A percentile compares a stretch with the other conserved stretches of the same genome.
Evolutionary conservation across 2,113 vertebrate species (phyloP).

Genomic region (Oceanodroma tethys): DNA sequence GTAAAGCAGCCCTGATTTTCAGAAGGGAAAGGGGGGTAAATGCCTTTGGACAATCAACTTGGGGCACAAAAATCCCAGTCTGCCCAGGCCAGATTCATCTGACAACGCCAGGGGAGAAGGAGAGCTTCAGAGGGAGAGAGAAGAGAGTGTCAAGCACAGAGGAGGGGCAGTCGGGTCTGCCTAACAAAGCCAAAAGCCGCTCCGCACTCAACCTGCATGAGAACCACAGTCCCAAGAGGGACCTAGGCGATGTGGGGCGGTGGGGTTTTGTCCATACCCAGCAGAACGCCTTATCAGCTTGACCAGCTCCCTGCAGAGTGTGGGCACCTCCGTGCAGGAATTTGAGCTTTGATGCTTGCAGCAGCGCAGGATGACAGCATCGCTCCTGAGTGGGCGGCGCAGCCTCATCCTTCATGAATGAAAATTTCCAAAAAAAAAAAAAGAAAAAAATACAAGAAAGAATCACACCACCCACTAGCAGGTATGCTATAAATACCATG

Average conservation of each 20-base stretch:
- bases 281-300: background rate
- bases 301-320: background rate
- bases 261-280: background rate
- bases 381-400: background rate
- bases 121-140: background rate
- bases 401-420: slow-evolving; percentile 62
- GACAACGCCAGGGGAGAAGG: background rate
- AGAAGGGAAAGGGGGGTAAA: background rate
- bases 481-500: slow-evolving; percentile 56
- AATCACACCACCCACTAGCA: slow-evolving; percentile 61
- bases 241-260: fast-evolving
- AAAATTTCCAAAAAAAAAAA: background rate
- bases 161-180: background rate
- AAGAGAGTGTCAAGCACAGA: no score
- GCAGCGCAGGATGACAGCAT: background rate
- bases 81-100: background rate
- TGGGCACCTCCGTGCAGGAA: background rate
- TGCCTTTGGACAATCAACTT: background rate
- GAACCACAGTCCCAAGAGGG: background rate
- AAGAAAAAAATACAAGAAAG: background rate
- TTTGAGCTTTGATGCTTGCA: background rate
- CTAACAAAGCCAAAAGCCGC: background rate
- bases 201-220: background rate
- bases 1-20: background rate
- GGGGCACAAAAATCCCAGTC: background rate